Conservation (phyloP, 1,140 invertebrate species). For the Myzus persicae region DNA sequence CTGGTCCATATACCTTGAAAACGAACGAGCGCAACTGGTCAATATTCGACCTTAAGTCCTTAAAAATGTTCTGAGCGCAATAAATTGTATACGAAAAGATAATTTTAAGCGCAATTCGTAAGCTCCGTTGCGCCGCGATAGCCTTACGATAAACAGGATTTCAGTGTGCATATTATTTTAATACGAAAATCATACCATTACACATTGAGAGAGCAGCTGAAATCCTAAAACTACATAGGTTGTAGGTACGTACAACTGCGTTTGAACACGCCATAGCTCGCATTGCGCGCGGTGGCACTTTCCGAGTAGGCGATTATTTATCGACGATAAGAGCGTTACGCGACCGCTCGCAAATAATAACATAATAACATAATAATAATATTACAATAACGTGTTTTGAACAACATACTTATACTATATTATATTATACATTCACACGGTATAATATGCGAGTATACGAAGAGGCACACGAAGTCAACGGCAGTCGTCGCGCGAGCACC, state of each 20-base stretch:
- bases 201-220: background rate
- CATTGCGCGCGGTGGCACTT: background rate
- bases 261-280: background rate
- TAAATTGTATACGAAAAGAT: background rate
- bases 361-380: slow-evolving; percentile 11
- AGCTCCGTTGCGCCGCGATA: background rate
- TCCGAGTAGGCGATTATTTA: background rate
- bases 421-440: background rate
- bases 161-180: background rate
- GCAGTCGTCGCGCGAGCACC: background rate
- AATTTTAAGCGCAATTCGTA: background rate
- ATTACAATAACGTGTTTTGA: slow-evolving; percentile 17
- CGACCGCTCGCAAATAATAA: background rate
- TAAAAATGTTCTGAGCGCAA: background rate
- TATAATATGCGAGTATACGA: background rate
- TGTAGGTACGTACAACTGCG: no score
- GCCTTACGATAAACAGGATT: background rate
- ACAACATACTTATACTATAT: background rate
- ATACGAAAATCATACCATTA: background rate
- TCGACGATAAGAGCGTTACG: slow-evolving; percentile 19
- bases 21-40: background rate
- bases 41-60: background rate
- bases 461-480: background rate
- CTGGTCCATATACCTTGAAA: no score
- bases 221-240: background rate